Evolutionary conservation across 1,140 invertebrate species (phyloP).

Genomic region (Mycetomoellerius zeteki): DNA sequence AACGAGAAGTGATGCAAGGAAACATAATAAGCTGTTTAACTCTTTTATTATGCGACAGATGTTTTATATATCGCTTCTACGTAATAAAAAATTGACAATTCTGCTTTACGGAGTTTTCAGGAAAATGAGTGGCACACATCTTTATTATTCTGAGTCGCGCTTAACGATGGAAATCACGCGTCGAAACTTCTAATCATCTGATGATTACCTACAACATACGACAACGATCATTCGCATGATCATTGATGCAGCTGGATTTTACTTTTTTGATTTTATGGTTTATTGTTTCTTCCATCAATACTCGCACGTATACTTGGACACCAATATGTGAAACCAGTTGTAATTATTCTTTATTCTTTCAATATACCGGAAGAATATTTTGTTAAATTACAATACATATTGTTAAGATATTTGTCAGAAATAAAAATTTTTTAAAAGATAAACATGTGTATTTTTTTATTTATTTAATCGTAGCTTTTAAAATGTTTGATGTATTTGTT

Average conservation of each 20-base stretch:
- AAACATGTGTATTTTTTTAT: neutral
- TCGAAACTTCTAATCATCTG: constrained; percentile 23
- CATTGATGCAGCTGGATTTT: constrained; percentile 26
- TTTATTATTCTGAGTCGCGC: neutral
- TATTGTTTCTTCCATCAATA: constrained; percentile 1
- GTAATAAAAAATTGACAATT: constrained; percentile 14
- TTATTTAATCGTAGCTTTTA: neutral
- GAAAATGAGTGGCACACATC: neutral
- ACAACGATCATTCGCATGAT: constrained; percentile 9
- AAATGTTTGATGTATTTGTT: neutral
- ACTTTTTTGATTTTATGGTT: constrained; percentile 30
- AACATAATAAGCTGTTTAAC: neutral
- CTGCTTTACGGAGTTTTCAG: neutral
- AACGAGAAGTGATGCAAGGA: neutral
- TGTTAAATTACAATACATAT: neutral
- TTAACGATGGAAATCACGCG: neutral
- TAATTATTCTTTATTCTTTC: neutral
- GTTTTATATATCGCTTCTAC: neutral
- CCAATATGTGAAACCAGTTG: neutral
- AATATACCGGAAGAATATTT: constrained; percentile 1
- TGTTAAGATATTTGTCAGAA: neutral
- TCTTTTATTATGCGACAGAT: constrained; percentile 16
- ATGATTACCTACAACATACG: neutral
- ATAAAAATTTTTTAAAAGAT: constrained; percentile 5
- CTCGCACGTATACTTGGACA: neutral